Percentiles rank a stretch among this genome's conserved stretches.
Conservation (phyloP, 30 jellyfish, hydroid and myxozoan species). For the Pseudorhiza aurosa region DNA sequence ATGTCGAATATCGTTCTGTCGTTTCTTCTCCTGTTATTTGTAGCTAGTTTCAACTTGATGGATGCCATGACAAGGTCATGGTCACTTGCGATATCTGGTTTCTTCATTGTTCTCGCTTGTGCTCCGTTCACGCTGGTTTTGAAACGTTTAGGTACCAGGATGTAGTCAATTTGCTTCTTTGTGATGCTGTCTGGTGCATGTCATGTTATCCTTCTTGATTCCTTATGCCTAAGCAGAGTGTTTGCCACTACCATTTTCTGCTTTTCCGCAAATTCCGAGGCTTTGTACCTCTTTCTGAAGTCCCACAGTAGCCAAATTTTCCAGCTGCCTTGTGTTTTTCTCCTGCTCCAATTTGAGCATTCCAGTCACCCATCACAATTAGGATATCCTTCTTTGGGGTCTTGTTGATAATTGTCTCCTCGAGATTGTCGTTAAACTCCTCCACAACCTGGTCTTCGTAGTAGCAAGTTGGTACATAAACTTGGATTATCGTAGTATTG, state of each 20-base stretch:
- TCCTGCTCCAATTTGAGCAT: slow-evolving; percentile 38
- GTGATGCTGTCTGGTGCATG: slow-evolving; percentile 18
- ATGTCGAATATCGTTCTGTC: neutral
- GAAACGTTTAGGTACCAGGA: slow-evolving; percentile 7
- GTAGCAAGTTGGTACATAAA: slow-evolving; percentile 26
- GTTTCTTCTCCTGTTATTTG: neutral
- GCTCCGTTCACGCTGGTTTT: slow-evolving; percentile 8
- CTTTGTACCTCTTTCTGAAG: slow-evolving; percentile 29
- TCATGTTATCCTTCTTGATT: slow-evolving; percentile 37
- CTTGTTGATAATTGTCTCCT: neutral
- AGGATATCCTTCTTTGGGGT: slow-evolving; percentile 27
- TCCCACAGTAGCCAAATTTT: slow-evolving; percentile 29
- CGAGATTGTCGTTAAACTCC: slow-evolving; percentile 30
- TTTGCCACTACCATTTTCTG: no score
- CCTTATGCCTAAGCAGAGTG: slow-evolving; percentile 9
- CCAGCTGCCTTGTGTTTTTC: slow-evolving; percentile 15
- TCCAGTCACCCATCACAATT: slow-evolving; percentile 43
- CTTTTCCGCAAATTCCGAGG: no score
- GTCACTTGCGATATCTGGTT: slow-evolving; percentile 34
- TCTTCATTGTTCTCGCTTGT: slow-evolving; percentile 1
- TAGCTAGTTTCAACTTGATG: slow-evolving; percentile 12
- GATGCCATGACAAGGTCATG: slow-evolving; percentile 25
- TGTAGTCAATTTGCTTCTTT: slow-evolving; percentile 32
- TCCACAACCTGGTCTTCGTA: slow-evolving; percentile 4
- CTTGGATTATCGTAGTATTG: slow-evolving; percentile 27